Evolutionary conservation across 23 tunicate genomes (phyloP).

Genomic region (Ascidia mentula): DNA sequence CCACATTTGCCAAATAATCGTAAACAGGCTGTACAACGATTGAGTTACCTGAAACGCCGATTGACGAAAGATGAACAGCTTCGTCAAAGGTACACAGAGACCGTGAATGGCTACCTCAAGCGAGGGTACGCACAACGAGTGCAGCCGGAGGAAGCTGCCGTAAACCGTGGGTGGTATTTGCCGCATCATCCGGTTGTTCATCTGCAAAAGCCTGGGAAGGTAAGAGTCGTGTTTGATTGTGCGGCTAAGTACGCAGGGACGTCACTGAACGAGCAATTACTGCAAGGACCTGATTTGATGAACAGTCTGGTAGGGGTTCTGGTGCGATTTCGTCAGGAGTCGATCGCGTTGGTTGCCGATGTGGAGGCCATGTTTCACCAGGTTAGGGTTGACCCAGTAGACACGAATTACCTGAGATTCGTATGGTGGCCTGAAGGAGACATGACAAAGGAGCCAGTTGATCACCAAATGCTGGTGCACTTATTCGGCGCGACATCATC

Average conservation of each 20-base stretch:
- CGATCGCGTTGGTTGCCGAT: background rate
- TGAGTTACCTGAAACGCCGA: slow-evolving; percentile 3
- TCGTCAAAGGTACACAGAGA: background rate
- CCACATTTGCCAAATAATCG: background rate
- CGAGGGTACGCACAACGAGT: slow-evolving; percentile 12
- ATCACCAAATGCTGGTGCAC: too few species aligned
- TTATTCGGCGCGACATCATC: too few species aligned
- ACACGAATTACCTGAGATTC: too few species aligned
- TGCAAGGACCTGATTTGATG: background rate
- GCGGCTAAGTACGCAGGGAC: background rate
- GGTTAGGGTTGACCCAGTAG: too few species aligned
- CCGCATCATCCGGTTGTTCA: background rate
- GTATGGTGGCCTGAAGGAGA: too few species aligned
- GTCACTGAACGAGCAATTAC: background rate
- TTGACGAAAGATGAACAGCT: background rate
- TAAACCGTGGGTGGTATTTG: background rate
- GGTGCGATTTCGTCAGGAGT: background rate
- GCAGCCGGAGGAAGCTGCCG: too few species aligned
- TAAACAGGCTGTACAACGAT: slow-evolving; percentile 3
- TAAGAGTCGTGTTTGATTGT: background rate
- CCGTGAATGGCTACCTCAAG: background rate
- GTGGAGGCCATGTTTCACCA: too few species aligned
- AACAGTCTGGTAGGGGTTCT: background rate
- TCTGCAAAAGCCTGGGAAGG: background rate
- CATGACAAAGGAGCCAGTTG: too few species aligned